Evolutionary conservation across 2,113 vertebrate species (phyloP), one percentile per base, ranked within the genome.

Genomic region (Ophiodon elongatus): DNA sequence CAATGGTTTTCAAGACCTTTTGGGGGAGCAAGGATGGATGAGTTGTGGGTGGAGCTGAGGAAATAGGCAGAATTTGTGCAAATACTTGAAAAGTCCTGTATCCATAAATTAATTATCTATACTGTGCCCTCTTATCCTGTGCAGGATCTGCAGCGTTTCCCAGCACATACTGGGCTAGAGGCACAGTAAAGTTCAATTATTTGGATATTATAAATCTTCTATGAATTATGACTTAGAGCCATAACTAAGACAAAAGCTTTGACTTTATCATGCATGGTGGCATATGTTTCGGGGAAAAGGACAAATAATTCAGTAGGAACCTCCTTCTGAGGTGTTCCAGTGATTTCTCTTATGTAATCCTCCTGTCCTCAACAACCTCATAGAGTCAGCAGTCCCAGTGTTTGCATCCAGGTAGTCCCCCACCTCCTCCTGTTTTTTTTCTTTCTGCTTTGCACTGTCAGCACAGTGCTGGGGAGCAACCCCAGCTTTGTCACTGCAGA

Each of bases 391-490:
- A 91, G 73, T 73, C 80, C 70, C 67, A 54, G 21, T 86, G 82
- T 88, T 90, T 78, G 73, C 80, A 77, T 76, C 80, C 73, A 91
- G 90, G 91, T 91, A 86, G 86, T 83, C 80, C 82, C 82, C 73
- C 81, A 64, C 83, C 67, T 69, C 88, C 73, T 73, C 78, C 39
- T 14, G 47, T 29, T 73, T 54, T 66, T 54, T 56, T 29, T 57
- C 50, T 56, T 29, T 57, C 50, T 39, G 75, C 76, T 87, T 59
- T 90, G 90, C 91, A 66, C 72, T 5, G 76, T 92, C 92, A 92
- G 93, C 93, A 89, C 72, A 75, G 63, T 78, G 37, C 15, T 0
- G 47, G 74, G 73, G 80, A 91, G 75, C 63, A 73, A 85, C 76
- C 82, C 82, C 80, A 64, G 85, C 82, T 86, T 76, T 87, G 85